phyloP scores from a whole-genome alignment of 2,797 vertebrate genomes.

The Phrynocephalus guinanensis region DNA sequence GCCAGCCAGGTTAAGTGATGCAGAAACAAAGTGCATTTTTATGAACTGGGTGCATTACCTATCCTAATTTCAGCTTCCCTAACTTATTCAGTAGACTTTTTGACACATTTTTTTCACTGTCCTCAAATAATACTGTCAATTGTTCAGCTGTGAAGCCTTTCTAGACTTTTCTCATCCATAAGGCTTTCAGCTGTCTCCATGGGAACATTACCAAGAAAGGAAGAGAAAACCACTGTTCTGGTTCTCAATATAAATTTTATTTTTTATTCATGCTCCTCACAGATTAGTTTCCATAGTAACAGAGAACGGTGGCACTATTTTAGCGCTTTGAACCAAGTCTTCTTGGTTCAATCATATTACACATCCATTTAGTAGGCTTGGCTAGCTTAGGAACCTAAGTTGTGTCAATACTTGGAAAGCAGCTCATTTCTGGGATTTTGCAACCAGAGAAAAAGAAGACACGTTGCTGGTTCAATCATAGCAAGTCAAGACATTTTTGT shows the following conservation, averaged over 20 bases:
- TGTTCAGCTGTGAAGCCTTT: slow-evolving; percentile 54
- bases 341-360: slow-evolving; percentile 29
- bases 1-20: fast-evolving
- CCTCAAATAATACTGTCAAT: slow-evolving; percentile 43
- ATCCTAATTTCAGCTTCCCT: slow-evolving; percentile 25
- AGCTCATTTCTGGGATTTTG: background rate
- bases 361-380: slow-evolving; percentile 43
- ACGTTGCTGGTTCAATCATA: background rate
- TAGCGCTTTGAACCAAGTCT: slow-evolving; percentile 50
- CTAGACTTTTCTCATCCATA: slow-evolving; percentile 27
- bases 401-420: background rate
- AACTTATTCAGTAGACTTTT: slow-evolving; percentile 16
- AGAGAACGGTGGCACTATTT: slow-evolving; percentile 66
- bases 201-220: slow-evolving; percentile 36
- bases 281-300: slow-evolving; percentile 67
- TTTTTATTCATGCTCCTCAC: slow-evolving; percentile 53
- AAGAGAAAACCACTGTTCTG: background rate
- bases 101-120: slow-evolving; percentile 13
- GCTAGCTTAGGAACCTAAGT: slow-evolving; percentile 44
- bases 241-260: slow-evolving; percentile 3
- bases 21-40: background rate
- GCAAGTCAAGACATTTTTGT: background rate
- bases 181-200: slow-evolving; percentile 40
- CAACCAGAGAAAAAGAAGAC: background rate
- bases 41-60: slow-evolving; percentile 49